A percentile compares a stretch with the other conserved stretches of the same genome.
Conservation (phyloP, 1,140 invertebrate genomes). For the Scaptomyza hsui region DNA sequence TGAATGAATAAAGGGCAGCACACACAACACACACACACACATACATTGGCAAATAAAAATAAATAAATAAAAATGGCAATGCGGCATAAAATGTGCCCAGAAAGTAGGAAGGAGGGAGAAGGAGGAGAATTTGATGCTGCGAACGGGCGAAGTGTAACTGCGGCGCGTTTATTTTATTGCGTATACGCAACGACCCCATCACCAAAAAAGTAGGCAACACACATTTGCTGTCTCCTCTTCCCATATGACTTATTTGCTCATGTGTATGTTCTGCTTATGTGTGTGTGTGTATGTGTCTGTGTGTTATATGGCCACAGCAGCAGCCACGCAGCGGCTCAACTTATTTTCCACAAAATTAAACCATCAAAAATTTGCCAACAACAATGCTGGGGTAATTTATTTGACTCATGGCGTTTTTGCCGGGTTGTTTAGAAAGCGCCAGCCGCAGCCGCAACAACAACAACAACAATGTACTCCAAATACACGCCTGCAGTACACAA, state of each 20-base stretch:
- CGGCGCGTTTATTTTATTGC: slow-evolving; percentile 81
- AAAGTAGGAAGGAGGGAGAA: background rate
- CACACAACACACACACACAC: too few species aligned
- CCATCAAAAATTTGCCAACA: slow-evolving; percentile 82
- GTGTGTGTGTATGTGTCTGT: slow-evolving; percentile 39
- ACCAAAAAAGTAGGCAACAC: slow-evolving; percentile 76
- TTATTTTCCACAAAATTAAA: slow-evolving; percentile 83
- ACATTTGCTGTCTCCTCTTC: slow-evolving; percentile 28
- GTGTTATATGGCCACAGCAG: slow-evolving; percentile 69
- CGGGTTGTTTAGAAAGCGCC: slow-evolving; percentile 60
- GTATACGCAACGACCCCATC: slow-evolving; percentile 62
- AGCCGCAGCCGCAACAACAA: slow-evolving; percentile 39
- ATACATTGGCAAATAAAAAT: slow-evolving; percentile 60
- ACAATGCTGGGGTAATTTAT: slow-evolving; percentile 81
- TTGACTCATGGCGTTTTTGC: slow-evolving; percentile 74
- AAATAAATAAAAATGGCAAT: slow-evolving; percentile 76
- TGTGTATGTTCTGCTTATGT: slow-evolving; percentile 30
- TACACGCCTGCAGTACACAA: slow-evolving; percentile 41
- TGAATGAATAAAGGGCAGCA: slow-evolving; percentile 76
- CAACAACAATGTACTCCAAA: slow-evolving; percentile 31
- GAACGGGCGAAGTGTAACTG: slow-evolving; percentile 69
- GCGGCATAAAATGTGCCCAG: slow-evolving; percentile 72
- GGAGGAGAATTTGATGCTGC: slow-evolving; percentile 32
- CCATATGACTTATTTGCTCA: slow-evolving; percentile 40
- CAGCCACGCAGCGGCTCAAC: slow-evolving; percentile 79